phyloP scores from a whole-genome alignment of 1,140 invertebrate species.

The Eriocheir sinensis region DNA sequence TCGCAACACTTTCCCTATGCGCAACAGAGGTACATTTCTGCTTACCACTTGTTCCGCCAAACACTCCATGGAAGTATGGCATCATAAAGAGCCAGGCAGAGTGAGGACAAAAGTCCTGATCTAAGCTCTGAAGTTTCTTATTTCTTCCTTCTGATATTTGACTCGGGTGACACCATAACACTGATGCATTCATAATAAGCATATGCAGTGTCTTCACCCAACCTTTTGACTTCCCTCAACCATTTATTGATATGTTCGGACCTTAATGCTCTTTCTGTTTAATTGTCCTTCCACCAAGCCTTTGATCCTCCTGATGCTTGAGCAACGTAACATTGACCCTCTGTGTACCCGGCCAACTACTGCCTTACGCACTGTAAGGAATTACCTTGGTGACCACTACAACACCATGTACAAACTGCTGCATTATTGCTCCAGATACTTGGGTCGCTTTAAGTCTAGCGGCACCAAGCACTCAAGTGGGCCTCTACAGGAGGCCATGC shows the following conservation, averaged over 20 bases:
- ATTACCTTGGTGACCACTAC: neutral
- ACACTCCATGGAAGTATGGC: neutral
- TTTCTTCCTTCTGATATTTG: no score
- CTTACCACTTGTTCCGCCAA: neutral
- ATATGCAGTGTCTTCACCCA: neutral
- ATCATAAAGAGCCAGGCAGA: neutral
- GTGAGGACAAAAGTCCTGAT: neutral
- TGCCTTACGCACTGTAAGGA: neutral
- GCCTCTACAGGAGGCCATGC: constrained; percentile 54
- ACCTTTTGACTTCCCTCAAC: neutral
- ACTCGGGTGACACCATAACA: neutral
- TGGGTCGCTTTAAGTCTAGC: constrained; percentile 4
- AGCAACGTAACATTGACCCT: neutral
- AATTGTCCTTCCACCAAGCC: neutral
- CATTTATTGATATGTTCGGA: constrained; percentile 12
- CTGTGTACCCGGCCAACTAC: neutral
- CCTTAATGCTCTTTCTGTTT: no score
- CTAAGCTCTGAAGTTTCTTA: neutral
- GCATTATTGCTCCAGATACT: constrained; percentile 10
- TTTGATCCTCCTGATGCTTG: neutral
- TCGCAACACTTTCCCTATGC: no score
- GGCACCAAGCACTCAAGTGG: constrained; percentile 49
- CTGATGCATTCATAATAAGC: constrained; percentile 8
- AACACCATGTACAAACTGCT: neutral
- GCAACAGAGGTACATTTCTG: neutral